Conservation (phyloP, 1,140 invertebrate species). For the Aphelinus certus region DNA sequence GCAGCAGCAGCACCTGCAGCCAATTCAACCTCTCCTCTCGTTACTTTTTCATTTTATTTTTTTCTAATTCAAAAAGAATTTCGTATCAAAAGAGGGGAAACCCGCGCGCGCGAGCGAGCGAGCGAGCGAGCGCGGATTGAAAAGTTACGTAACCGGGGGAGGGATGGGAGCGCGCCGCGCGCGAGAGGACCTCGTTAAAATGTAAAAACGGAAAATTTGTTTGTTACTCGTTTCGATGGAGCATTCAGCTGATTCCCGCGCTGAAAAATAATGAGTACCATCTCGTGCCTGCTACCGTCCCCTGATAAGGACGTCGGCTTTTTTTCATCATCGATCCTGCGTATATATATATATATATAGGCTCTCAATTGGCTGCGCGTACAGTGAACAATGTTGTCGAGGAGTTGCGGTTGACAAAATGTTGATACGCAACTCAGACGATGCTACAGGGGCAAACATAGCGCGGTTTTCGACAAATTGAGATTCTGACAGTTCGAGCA, state of each 20-base stretch:
- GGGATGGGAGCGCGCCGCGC: neutral
- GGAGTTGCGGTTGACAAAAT: no score
- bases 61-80: conserved; percentile 13
- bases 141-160: conserved; percentile 7
- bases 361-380: no score
- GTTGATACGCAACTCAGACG: no score
- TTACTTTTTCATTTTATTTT: neutral
- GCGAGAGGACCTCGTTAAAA: conserved; percentile 1
- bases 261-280: neutral
- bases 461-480: no score
- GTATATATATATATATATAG: no score
- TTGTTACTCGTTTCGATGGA: conserved; percentile 4
- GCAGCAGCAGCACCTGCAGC: conserved; percentile 1
- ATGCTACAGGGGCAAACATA: no score
- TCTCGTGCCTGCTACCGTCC: no score
- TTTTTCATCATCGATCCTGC: no score
- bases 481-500: no score
- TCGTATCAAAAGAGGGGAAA: conserved; percentile 2
- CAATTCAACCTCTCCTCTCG: conserved; percentile 1
- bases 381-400: no score
- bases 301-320: no score
- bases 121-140: neutral
- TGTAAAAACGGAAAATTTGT: conserved; percentile 1
- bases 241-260: neutral
- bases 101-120: neutral